Evolutionary conservation across 1,140 invertebrate genomes (phyloP), one percentile per base, ranked within the genome.

Genomic region (Marisa cornuarietis): DNA sequence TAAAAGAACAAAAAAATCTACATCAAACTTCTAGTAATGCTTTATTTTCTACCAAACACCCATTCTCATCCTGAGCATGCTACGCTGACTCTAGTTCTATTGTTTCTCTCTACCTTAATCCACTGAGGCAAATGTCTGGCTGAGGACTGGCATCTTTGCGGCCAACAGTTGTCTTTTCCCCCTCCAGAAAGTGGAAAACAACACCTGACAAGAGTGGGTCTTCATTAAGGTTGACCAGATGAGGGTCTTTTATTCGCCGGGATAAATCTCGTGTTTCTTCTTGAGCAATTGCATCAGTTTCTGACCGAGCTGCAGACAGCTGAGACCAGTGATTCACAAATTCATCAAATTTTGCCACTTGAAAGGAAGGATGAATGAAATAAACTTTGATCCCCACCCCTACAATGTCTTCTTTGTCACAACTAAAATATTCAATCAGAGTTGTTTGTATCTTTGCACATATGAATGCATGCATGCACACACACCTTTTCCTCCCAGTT

Each of bases 141-240:
- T 78, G 76, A 49, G 84, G 87, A 65, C 84, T 82, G 14, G 88
- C 89, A 83, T 91, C 89, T 71, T 90, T 90, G 54, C 90, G 84
- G n/a, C 91, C 91, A 52, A 92, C 82, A 42, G 83, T 88, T 49
- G 86, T 89, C 52, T 86, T 83, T 24, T 87, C 85, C 31, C 81
- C 78, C 20, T 87, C 81, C 22, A 91, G 72, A 79, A 89, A 91
- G 76, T 91, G 89, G 80, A 84, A 89, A 14, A 92, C 87, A 13
- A 91, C 90, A 10, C 90, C 88, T 26, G 91, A 91, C 68, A 92
- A 83, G 87, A 92, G 88, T 6, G 90, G 91, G 81, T 92, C 91
- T 81, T 92, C 91, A 81, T 92, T 92, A 13, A 92, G 81, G 81
- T 92, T 92, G 63, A 89, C 81, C 22, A 92, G 79, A 77, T 91